A percentile compares a stretch with the other conserved stretches of the same genome.
Evolutionary conservation across 2,888 invertebrate genomes (phyloP).

Genomic region (Galerucella pusilla): DNA sequence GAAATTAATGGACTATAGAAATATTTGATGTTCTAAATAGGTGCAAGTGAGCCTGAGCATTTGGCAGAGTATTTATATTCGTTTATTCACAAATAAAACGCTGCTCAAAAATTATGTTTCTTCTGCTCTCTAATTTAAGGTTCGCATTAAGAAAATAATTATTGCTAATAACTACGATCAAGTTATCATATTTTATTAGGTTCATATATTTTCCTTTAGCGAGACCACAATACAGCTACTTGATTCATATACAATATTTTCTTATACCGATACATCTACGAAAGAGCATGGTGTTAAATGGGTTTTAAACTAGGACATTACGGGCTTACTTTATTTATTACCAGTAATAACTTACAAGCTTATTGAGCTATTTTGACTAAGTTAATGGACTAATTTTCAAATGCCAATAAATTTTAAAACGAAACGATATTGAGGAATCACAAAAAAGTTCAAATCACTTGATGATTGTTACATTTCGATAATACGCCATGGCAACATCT

Average conservation of each 20-base stretch:
- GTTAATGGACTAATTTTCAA: neutral
- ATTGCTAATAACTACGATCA: neutral
- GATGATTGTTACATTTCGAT: too few species aligned
- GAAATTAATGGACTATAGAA: too few species aligned
- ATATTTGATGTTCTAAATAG: too few species aligned
- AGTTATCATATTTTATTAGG: neutral
- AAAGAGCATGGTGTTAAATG: neutral
- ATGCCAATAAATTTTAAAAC: too few species aligned
- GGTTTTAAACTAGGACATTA: neutral
- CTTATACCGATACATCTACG: neutral
- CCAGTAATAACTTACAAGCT: neutral
- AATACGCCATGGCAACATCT: too few species aligned
- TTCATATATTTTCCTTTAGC: conserved; percentile 2
- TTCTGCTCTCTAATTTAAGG: neutral
- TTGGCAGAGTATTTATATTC: too few species aligned
- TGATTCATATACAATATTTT: conserved; percentile 7
- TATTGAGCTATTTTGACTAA: neutral
- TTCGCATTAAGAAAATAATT: neutral
- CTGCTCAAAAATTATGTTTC: too few species aligned
- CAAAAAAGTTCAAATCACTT: too few species aligned
- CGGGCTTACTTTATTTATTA: neutral
- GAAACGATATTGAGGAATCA: too few species aligned
- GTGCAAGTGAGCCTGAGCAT: too few species aligned
- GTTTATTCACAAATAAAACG: too few species aligned
- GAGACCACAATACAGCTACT: neutral